phyloP scores from a whole-genome alignment of 2,888 invertebrate genomes.

The Teinopalpus imperialis region DNA sequence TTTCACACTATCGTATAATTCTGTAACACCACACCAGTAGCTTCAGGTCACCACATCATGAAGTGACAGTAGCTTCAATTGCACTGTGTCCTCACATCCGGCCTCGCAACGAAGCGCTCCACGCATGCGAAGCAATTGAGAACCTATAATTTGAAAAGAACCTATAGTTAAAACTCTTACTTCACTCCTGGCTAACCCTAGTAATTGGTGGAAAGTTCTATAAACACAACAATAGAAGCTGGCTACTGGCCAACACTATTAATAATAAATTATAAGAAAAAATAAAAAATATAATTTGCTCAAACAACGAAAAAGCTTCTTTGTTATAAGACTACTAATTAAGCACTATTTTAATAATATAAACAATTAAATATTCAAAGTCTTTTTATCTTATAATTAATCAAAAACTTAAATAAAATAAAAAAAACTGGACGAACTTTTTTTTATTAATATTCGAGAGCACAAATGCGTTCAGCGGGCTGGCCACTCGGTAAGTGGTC shows the following conservation, averaged over 20 bases:
- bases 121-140: slow-evolving; percentile 62
- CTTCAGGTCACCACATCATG: slow-evolving; percentile 51
- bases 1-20: slow-evolving; percentile 42
- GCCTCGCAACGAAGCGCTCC: slow-evolving; percentile 45
- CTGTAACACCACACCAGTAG: slow-evolving; percentile 29
- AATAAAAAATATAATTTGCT: neutral
- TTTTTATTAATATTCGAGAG: slow-evolving; percentile 32
- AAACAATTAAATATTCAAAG: no score
- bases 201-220: no score
- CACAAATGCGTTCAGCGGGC: slow-evolving; percentile 62
- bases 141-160: slow-evolving; percentile 73
- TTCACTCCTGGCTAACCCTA: slow-evolving; percentile 55
- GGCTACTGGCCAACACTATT: no score
- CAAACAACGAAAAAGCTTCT: no score
- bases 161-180: slow-evolving; percentile 57
- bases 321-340: no score
- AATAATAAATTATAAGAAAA: neutral
- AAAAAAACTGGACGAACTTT: slow-evolving; percentile 22
- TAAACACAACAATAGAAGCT: slow-evolving; percentile 10
- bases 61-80: slow-evolving; percentile 32
- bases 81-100: slow-evolving; percentile 59
- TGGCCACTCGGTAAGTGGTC: slow-evolving; percentile 63
- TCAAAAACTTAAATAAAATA: neutral
- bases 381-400: neutral
- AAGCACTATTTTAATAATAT: no score